Base-by-base conservation (phyloP, 2,888 invertebrate genomes). In the Zygaena filipendulae region DNA sequence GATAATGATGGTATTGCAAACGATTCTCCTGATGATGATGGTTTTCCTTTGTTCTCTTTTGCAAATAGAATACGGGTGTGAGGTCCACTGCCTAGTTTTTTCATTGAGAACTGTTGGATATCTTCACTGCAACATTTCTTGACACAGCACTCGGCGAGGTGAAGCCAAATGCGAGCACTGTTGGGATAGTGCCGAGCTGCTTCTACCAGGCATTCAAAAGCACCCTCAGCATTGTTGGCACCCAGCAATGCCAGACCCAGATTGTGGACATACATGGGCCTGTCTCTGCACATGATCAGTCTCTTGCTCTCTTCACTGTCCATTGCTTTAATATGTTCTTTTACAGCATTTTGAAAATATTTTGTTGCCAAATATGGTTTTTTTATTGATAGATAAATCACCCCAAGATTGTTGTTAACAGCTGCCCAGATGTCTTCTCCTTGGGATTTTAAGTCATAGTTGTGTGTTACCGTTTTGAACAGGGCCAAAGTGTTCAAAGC, bases 131-230 rank as follows among this genome's bases (percentile, higher is more conserved):
- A 86, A 47, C 87, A 82, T 50, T 82, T 82, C 46, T 83, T 85
- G 23, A 95, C 90, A 59, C 95, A 95, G 54, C 96, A 95, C 67
- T 97, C 97, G 0, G 97, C 95, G 48, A 97, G 80, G 46, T 97
- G 83, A 32, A 95, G 75, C 97, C 97, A 98, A 21, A 97, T 82
- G 30, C 92, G 82, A 3, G 96, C 91, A 66, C 95, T 96, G 45
- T 89, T 88, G 36, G 92, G 92, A 51, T 91, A 92, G 32, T 90
- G 86, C 39, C 93, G 87, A 0, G 93, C 87, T 2, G 92, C 92
- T 61, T 94, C 89, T 8, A 92, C 86, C 22, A 97, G 84, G 59
- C 92, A 95, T 52, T 95, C 94, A 66, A 97, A 97, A 1, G 97
- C 96, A 49, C 91, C 88, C 35, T 84, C 82, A 1, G 92, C 86